Base-by-base conservation (phyloP, 2,888 invertebrate genomes). In the Geophilus truncorum region DNA sequence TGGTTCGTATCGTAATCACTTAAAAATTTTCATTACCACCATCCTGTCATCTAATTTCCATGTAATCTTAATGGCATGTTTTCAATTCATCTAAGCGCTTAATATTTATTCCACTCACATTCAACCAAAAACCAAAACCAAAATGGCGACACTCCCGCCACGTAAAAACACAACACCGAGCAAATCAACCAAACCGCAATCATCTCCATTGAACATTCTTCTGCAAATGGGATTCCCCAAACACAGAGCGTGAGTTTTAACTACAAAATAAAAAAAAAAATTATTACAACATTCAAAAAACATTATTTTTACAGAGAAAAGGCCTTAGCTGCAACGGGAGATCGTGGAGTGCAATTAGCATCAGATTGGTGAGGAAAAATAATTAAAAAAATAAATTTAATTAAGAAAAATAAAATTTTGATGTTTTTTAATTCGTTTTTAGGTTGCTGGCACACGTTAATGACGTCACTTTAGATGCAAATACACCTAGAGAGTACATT, bases 161-260 rank as follows among this genome's bases (percentile, higher is more conserved):
- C 89, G 93, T 83, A 93, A 93, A 88, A 91, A 92, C 87, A 91
- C 92, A 79, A 91, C 92, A 81, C 91, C 92, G 10, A 92, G 91
- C 82, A 92, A 91, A 88, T 90, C 91, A 84, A 91, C 90, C 9
- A 93, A 92, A 87, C 92, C 92, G 86, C 91, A 92, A 87, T 88
- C 92, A 83, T 91, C 92, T 57, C 93, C 95, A 5, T 88, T 94
- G 83, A 93, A 95, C 89, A 93, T 93, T 81, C 89, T 96, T 45
- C 88, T 95, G 83, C 94, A 94, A 88, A 93, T 96, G 92, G 96
- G 96, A 40, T 95, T 96, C 88, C 92, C 94, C 4, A 93, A 92
- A 88, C 92, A 93, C 85, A 90, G 95, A 89, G 94, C 94, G 95
- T 96, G 90, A 91, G 94, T 78, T 25, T 3, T 34, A n/a, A n/a